Conservation (phyloP, 2,888 invertebrate species). For the Ophion ventricosus region DNA sequence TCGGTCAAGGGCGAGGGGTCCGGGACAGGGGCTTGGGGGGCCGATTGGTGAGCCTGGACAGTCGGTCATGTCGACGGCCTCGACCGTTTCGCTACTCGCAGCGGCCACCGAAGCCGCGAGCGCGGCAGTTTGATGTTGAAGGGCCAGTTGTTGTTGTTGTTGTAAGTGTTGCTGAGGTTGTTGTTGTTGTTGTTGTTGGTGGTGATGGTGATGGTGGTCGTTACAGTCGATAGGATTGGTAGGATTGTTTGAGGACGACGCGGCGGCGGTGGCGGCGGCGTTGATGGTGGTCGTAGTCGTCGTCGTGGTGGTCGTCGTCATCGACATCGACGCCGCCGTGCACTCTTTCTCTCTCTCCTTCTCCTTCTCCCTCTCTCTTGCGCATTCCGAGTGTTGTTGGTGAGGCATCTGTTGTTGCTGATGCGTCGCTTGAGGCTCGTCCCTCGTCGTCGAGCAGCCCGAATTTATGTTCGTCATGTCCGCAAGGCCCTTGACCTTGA, state of each 20-base stretch:
- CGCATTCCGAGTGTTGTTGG: conserved; percentile 66
- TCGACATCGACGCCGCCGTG: conserved; percentile 61
- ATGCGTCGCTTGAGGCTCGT: conserved; percentile 84
- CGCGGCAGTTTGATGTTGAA: conserved; percentile 52
- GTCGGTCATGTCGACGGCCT: conserved; percentile 78
- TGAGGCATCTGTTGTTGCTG: conserved; percentile 70
- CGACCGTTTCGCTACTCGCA: conserved; percentile 75
- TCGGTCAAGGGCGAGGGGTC: conserved; percentile 80
- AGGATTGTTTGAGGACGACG: conserved; percentile 65
- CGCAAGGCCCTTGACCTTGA: conserved; percentile 96
- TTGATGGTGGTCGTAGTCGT: conserved; percentile 23
- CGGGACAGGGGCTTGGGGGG: conserved; percentile 82
- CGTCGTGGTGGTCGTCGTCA: conserved; percentile 43
- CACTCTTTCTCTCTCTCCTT: conserved; percentile 72
- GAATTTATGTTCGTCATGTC: conserved; percentile 95
- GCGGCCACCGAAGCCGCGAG: conserved; percentile 67
- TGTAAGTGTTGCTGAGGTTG: conserved; percentile 50
- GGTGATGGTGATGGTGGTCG: conserved; percentile 73
- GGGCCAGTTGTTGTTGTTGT: conserved; percentile 56
- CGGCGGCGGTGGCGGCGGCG: conserved; percentile 67
- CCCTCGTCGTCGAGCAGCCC: conserved; percentile 83
- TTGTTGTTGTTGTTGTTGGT: conserved; percentile 61
- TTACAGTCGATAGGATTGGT: conserved; percentile 75
- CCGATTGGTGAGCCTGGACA: conserved; percentile 68
- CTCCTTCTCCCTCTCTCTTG: conserved; percentile 68